Evolutionary conservation across 2,888 invertebrate species (phyloP).

Genomic region (Pollenia angustigena): DNA sequence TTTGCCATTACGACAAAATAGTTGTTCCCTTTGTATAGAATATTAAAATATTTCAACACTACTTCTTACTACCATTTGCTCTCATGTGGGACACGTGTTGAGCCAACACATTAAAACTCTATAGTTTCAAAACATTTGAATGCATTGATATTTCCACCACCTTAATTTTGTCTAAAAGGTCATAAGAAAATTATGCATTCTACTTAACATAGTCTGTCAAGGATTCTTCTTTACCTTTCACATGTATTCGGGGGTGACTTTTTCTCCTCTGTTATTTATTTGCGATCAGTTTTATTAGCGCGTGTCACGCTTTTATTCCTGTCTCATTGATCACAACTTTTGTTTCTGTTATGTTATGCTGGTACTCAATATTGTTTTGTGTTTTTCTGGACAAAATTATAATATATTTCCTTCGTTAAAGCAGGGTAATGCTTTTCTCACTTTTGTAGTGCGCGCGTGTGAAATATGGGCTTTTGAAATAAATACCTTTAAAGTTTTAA

Average conservation of each 20-base stretch:
- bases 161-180: neutral
- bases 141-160: conserved; percentile 35
- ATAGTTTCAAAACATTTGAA: conserved; percentile 24
- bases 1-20: too few relatives aligned
- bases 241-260: conserved; percentile 41
- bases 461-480: conserved; percentile 52
- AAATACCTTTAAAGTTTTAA: conserved; percentile 6
- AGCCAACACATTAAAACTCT: conserved; percentile 4
- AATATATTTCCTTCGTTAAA: conserved; percentile 36
- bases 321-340: conserved; percentile 53
- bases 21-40: too few relatives aligned
- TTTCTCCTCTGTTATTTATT: conserved; percentile 33
- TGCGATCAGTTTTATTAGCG: conserved; percentile 61
- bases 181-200: conserved; percentile 7
- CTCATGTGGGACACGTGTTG: conserved; percentile 72
- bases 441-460: conserved; percentile 30
- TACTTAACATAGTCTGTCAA: conserved; percentile 19
- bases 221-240: conserved; percentile 16
- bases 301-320: conserved; percentile 62
- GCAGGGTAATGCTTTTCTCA: conserved; percentile 8
- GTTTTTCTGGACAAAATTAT: conserved; percentile 37
- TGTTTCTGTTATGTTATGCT: conserved; percentile 63
- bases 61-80: conserved; percentile 61
- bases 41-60: conserved; percentile 24
- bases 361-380: conserved; percentile 46